Evolutionary conservation across 2,113 vertebrate genomes (phyloP).

Genomic region (Dryoscopus gambensis): DNA sequence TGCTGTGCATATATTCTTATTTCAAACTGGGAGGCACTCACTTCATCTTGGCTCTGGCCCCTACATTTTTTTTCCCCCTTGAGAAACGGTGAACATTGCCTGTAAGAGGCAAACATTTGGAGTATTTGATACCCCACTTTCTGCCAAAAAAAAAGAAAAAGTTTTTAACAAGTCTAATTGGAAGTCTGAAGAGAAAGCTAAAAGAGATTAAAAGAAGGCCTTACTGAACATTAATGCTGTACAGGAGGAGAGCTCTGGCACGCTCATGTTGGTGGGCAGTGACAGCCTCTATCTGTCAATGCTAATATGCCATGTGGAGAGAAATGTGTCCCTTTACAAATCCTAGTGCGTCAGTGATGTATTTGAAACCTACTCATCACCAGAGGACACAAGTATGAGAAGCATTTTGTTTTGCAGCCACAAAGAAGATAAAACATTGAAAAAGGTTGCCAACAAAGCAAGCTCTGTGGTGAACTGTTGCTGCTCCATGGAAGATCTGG

Average conservation of each 20-base stretch:
- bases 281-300: not conserved
- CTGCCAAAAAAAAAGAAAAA: not conserved
- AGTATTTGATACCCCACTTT: not conserved
- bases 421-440: not conserved
- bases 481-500: not conserved
- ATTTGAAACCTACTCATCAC: not conserved
- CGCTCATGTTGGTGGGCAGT: not conserved
- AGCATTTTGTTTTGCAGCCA: not conserved
- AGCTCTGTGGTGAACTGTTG: not conserved
- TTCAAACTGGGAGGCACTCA: not conserved
- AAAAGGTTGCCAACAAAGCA: not conserved
- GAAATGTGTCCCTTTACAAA: not conserved
- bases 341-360: accelerated
- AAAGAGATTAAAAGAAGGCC: not conserved
- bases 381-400: not conserved
- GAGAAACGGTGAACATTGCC: not conserved
- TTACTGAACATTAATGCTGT: not conserved
- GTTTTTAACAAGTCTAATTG: not conserved
- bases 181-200: not conserved
- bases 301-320: not conserved
- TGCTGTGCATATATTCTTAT: not conserved
- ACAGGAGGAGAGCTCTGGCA: not conserved
- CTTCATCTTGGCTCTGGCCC: not conserved
- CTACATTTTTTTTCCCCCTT: not conserved
- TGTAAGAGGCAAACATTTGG: not conserved